Base-by-base conservation (phyloP, 1,140 invertebrate genomes). In the Steinernema feltiae region DNA sequence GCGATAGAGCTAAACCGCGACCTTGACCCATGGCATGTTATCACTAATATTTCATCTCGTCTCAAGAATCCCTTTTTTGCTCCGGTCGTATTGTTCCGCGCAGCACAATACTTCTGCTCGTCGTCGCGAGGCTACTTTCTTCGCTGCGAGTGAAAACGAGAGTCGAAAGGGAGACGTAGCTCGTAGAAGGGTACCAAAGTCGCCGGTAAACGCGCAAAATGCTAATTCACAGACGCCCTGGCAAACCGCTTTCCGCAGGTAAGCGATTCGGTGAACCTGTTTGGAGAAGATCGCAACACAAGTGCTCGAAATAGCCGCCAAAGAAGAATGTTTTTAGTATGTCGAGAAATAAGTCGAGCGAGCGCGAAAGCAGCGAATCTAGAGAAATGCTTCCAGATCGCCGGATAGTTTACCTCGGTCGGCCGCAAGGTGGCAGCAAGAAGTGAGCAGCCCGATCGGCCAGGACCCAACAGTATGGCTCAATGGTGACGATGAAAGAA, bases 1-100 rank as follows among this genome's bases (percentile, higher is more conserved):
- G 12, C 24, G 12, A 63, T 15, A 3, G 15, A 63, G 53, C 53
- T 63, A 63, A 63, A 27, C 24, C 2, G 53, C 53, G 53, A 27
- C 53, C 53, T 63, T 63, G 53, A 63, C 53, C 53, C 24, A 27
- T 63, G 53, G 53, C 53, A 63, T 63, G 53, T 63, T 63, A 63
- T 63, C 53, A 63, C 53, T 63, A 63, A 63, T 63, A 63, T 63
- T 63, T 63, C 53, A 63, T 63, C 53, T 63, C 53, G 53, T 63
- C 53, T 7, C 53, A 63, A 63, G 53, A 63, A 63, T 63, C 53
- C 53, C 41, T 46, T 63, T 63, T 63, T 63, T 63, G 12, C 15
- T 63, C 53, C 24, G 7, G 53, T 21, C 53, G 53, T 63, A 63
- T 63, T 63, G 53, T 63, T 63, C 24, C 53, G 53, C 53, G 53